Evolutionary conservation across 2,888 invertebrate genomes (phyloP).

Genomic region (Cynaeus angustus): DNA sequence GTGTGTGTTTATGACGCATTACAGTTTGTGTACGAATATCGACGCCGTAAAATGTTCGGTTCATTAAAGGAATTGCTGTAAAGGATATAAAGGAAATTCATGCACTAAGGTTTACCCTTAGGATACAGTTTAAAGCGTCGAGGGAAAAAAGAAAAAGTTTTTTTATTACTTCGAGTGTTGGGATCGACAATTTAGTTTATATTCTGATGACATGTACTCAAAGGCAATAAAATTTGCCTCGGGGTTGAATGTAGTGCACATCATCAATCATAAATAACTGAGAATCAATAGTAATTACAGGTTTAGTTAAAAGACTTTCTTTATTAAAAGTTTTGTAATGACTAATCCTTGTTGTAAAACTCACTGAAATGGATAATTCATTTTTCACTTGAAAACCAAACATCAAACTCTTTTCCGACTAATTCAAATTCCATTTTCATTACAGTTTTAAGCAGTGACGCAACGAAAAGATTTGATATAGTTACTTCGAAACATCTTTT

Average conservation of each 20-base stretch:
- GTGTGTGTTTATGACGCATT: conserved; percentile 1
- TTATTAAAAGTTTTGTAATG: neutral
- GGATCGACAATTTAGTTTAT: conserved; percentile 33
- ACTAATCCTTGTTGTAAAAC: neutral
- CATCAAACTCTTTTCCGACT: too few relatives aligned
- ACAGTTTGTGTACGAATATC: conserved; percentile 11
- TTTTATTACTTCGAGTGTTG: conserved; percentile 27
- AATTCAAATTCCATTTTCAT: too few relatives aligned
- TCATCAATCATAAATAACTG: conserved; percentile 23
- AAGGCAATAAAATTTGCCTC: conserved; percentile 22
- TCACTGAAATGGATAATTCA: too few relatives aligned
- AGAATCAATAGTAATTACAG: conserved; percentile 9
- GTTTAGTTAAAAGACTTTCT: too few relatives aligned
- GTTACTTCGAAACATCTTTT: neutral
- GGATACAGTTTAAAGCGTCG: conserved; percentile 28
- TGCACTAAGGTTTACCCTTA: conserved; percentile 22
- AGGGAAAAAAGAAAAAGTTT: conserved; percentile 34
- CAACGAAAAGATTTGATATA: neutral
- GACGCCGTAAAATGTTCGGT: conserved; percentile 23
- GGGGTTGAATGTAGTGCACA: neutral
- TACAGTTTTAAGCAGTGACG: neutral
- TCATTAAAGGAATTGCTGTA: conserved; percentile 34
- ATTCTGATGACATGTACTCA: conserved; percentile 31
- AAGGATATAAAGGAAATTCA: conserved; percentile 36
- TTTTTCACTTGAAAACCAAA: too few relatives aligned